Base-by-base conservation (phyloP, 2,888 invertebrate genomes). In the Psylliodes chrysocephalus region DNA sequence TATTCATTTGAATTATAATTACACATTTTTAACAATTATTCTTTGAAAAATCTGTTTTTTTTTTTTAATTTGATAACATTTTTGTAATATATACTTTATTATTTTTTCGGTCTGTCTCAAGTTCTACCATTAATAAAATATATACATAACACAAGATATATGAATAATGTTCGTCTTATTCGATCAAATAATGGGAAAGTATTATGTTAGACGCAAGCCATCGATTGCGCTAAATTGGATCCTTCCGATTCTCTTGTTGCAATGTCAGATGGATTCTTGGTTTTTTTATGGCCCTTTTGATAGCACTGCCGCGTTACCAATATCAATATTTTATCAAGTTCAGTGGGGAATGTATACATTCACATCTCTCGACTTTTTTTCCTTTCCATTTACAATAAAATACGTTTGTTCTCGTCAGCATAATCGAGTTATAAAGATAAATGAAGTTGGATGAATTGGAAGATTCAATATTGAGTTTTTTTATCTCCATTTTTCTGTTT, bases 301-400 rank as follows among this genome's bases (percentile, higher is more conserved):
- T 38, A 49, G 33, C 54, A 44, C 15, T 8, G 42, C 25, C 46
- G 22, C 19, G 38, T 38, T 56, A 56, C 56, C 56, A 66, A 66
- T 66, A 60, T 64, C 68, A 54, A 65, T 68, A 66, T 63, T 56
- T 68, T 66, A 68, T 63, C 49, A 54, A 38, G 15, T 44, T 57
- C 64, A 51, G 18, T 25, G 10, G 22, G 46, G 64, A 28, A 38
- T 42, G 60, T 54, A 33, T 63, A 63, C 60, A 67, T 64, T 68
- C 63, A 63, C 60, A 63, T 66, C 62, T 63, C 65, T 59, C 59
- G 57, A 62, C 42, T 60, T 68, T 63, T 68, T 63, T 65, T 66
- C 65, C 66, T 63, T 57, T 60, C 63, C 63, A 63, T 62, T 52
- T 65, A 63, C 60, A 60, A 64, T 68, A 68, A 68, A 68, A 68